Evolutionary conservation across 2,113 vertebrate genomes (phyloP).

Genomic region (Rattus rattus): DNA sequence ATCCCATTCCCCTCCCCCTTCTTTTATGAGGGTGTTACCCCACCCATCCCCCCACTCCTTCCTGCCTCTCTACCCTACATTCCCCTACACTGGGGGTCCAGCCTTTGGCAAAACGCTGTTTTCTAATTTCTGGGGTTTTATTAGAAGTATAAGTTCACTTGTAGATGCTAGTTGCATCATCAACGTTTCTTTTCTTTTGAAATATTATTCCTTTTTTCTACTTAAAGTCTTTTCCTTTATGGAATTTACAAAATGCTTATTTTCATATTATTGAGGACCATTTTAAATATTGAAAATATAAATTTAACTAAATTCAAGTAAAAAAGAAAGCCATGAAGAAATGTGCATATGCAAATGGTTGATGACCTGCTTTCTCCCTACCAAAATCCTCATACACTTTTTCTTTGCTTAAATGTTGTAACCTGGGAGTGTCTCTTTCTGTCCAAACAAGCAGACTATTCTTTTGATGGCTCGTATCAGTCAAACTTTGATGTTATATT

Average conservation of each 20-base stretch:
- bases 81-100: no score
- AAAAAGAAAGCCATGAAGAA: not conserved
- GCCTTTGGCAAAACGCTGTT: not conserved
- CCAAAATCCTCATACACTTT: not conserved
- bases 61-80: no score
- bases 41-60: no score
- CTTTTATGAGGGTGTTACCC: no score
- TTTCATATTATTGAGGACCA: not conserved
- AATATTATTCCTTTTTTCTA: not conserved
- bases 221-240: not conserved
- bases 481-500: not conserved
- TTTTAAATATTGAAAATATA: slow-evolving; percentile 40
- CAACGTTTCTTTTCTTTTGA: not conserved
- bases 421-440: not conserved
- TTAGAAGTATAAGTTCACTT: not conserved
- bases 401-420: not conserved
- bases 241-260: slow-evolving; percentile 25
- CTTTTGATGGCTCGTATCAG: rapidly evolving
- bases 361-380: not conserved
- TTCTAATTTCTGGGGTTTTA: slow-evolving; percentile 34
- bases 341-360: not conserved
- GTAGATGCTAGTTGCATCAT: not conserved
- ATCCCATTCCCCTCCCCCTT: no score
- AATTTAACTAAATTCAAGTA: not conserved
- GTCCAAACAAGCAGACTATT: not conserved